Evolutionary conservation across 1,140 invertebrate genomes (phyloP).

Genomic region (Cardiocondyla obscurior): DNA sequence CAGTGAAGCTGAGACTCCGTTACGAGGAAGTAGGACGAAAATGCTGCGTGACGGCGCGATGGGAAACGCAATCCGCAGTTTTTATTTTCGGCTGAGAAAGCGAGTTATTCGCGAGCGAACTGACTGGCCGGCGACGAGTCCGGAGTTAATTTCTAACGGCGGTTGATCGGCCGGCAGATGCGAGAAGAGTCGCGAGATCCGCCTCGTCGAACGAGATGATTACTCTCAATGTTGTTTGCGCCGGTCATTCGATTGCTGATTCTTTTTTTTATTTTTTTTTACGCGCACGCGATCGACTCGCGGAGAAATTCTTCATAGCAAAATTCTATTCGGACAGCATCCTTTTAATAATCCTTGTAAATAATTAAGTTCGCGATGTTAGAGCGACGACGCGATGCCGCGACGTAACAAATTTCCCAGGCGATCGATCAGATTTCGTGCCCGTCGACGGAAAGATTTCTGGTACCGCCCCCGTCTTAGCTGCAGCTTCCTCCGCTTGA

Average conservation of each 20-base stretch:
- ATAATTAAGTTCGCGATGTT: neutral
- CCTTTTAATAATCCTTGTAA: no score
- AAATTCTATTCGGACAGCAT: no score
- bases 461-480: neutral
- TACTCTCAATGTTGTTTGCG: neutral
- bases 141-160: slow-evolving; percentile 24
- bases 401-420: neutral
- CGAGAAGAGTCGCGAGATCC: slow-evolving; percentile 3
- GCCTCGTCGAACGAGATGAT: neutral
- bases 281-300: neutral
- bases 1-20: neutral
- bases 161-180: neutral
- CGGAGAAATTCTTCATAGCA: neutral
- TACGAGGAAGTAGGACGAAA: slow-evolving; percentile 44
- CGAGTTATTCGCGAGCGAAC: neutral
- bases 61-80: slow-evolving; percentile 33
- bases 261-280: neutral
- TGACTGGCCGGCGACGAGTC: neutral
- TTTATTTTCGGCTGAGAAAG: slow-evolving; percentile 31
- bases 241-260: neutral
- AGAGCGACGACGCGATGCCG: neutral
- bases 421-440: neutral
- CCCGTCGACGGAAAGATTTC: neutral
- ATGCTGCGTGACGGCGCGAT: slow-evolving; percentile 18
- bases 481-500: neutral